phyloP scores from a whole-genome alignment of 2,113 vertebrate species.

The Sinosuthora webbiana region DNA sequence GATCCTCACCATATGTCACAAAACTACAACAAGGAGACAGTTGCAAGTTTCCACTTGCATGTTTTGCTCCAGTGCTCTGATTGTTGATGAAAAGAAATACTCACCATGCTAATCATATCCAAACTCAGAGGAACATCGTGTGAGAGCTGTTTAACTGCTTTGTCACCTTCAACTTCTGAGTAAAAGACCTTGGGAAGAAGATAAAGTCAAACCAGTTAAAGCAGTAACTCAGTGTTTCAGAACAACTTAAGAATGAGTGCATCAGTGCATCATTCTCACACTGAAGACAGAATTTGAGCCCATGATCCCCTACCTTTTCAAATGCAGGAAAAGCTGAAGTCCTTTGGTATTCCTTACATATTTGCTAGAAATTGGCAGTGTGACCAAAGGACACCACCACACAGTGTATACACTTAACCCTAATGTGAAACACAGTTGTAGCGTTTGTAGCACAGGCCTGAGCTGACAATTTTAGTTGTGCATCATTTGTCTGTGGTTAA shows the following conservation, averaged over 20 bases:
- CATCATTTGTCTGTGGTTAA: not conserved
- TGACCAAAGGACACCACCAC: not conserved
- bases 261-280: not conserved
- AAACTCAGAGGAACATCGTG: constrained; percentile 78
- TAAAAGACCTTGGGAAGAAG: constrained; percentile 85
- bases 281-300: not conserved
- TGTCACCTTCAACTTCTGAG: constrained; percentile 77
- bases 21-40: not conserved
- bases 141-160: constrained; percentile 68
- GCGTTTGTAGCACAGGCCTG: not conserved
- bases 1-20: not conserved
- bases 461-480: not conserved
- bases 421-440: not conserved
- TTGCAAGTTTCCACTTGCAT: not conserved
- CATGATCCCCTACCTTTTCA: not conserved
- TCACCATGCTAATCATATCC: constrained; percentile 81
- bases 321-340: not conserved
- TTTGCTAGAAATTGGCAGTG: not conserved
- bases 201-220: not conserved
- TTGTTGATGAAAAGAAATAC: constrained; percentile 50
- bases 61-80: not conserved
- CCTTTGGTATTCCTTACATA: not conserved
- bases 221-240: not conserved
- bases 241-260: not conserved
- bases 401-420: not conserved